Percentiles rank a stretch among this genome's conserved stretches.
These are phyloP conservation scores for Neodiprion fabricii DNA, from an alignment of 1,140 invertebrate species.

Conservation along the genomic window DNA sequence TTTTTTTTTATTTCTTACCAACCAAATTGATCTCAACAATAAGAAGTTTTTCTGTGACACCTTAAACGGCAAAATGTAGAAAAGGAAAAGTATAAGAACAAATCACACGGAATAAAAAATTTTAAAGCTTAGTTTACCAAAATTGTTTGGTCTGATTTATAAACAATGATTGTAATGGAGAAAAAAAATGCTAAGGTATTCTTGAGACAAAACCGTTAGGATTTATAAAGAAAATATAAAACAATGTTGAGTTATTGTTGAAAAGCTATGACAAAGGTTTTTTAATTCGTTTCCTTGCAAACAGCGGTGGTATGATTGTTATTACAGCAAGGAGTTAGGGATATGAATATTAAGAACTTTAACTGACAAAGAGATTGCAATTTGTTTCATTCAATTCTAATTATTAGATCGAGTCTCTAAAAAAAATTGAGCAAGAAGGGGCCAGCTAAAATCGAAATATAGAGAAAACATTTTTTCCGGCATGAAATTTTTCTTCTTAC, in stretches of 20 bases:
- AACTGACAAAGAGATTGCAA: neutral
- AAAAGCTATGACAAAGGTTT: neutral
- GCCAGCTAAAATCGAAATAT: neutral
- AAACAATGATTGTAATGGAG: too few relatives aligned
- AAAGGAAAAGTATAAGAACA: too few relatives aligned
- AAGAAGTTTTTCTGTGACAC: too few relatives aligned
- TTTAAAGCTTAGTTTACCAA: too few relatives aligned
- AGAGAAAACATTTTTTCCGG: neutral
- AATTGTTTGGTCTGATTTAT: too few relatives aligned
- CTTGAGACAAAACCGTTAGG: neutral
- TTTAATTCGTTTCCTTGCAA: conserved; percentile 1
- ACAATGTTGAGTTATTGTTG: neutral
- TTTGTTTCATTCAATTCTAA: neutral
- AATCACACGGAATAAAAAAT: too few relatives aligned
- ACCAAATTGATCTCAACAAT: too few relatives aligned
- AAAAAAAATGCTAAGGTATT: too few relatives aligned
- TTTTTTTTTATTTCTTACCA: too few relatives aligned
- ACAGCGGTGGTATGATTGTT: neutral
- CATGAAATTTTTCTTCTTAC: neutral
- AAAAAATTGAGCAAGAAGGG: neutral
- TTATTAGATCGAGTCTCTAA: neutral
- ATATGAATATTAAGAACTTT: neutral
- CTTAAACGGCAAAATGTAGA: too few relatives aligned
- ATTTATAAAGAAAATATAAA: neutral
- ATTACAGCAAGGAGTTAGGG: neutral